Conservation (phyloP, 2,888 invertebrate genomes). For the Cheilosia soror region DNA sequence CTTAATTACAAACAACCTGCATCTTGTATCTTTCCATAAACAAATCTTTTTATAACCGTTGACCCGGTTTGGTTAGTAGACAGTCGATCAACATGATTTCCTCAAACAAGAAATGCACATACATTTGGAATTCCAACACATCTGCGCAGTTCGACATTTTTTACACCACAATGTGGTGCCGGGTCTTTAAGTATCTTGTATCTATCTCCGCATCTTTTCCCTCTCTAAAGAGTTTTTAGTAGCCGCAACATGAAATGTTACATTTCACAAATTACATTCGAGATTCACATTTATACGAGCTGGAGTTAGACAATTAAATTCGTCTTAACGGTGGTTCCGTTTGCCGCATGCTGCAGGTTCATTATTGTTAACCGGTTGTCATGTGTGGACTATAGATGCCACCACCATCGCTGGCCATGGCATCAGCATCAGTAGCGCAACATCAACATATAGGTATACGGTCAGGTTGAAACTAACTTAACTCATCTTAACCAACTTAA, state of each 20-base stretch:
- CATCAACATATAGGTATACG: slow-evolving; percentile 6
- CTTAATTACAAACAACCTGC: slow-evolving; percentile 31
- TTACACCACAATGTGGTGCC: slow-evolving; percentile 7
- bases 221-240: not conserved
- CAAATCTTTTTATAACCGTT: slow-evolving; percentile 17
- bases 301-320: slow-evolving; percentile 65
- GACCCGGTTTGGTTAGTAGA: slow-evolving; percentile 9
- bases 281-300: slow-evolving; percentile 30
- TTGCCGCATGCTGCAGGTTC: slow-evolving; percentile 28
- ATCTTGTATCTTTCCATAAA: slow-evolving; percentile 9
- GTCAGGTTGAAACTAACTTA: slow-evolving; percentile 13
- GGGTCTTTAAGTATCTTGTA: not conserved
- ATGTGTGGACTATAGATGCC: slow-evolving; percentile 54
- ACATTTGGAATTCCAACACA: slow-evolving; percentile 5
- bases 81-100: slow-evolving; percentile 7
- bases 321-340: slow-evolving; percentile 58
- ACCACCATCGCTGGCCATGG: slow-evolving; percentile 23
- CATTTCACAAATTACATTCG: slow-evolving; percentile 47
- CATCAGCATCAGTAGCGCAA: slow-evolving; percentile 43
- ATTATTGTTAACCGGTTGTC: slow-evolving; percentile 68
- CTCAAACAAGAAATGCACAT: not conserved
- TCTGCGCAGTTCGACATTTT: not conserved
- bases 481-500: slow-evolving; percentile 9
- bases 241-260: slow-evolving; percentile 29
- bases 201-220: not conserved